Evolutionary conservation across 2,113 vertebrate genomes (phyloP).

Genomic region (Syngnathus floridae): DNA sequence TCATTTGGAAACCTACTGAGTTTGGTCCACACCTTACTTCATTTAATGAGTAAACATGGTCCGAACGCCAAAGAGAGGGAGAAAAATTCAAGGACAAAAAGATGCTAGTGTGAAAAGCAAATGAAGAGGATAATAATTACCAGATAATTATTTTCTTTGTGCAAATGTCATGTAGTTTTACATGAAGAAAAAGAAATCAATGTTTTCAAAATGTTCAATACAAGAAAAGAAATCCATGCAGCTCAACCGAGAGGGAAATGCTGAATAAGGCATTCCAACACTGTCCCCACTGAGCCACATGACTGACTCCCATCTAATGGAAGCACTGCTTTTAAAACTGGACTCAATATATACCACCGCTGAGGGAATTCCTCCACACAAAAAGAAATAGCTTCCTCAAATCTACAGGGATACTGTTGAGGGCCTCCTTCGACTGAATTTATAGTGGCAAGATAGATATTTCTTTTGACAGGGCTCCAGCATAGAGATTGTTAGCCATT

Average conservation of each 20-base stretch:
- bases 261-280: conserved; percentile 50
- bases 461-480: conserved; percentile 31
- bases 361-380: conserved; percentile 33
- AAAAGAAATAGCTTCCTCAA: conserved; percentile 46
- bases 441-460: conserved; percentile 40
- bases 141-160: background rate
- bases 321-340: conserved; percentile 54
- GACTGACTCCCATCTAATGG: conserved; percentile 55
- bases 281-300: conserved; percentile 44
- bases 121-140: background rate
- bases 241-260: conserved; percentile 30
- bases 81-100: background rate
- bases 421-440: conserved; percentile 36
- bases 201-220: conserved; percentile 15
- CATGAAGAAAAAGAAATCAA: conserved; percentile 20
- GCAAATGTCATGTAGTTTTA: conserved; percentile 1
- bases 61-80: background rate
- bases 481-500: conserved; percentile 48
- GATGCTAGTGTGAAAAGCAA: background rate
- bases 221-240: conserved; percentile 21
- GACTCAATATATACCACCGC: conserved; percentile 47
- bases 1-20: background rate
- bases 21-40: background rate
- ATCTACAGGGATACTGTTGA: conserved; percentile 39
- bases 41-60: background rate